Evolutionary conservation across 2,797 vertebrate genomes (phyloP).

Genomic region (Somateria mollissima): DNA sequence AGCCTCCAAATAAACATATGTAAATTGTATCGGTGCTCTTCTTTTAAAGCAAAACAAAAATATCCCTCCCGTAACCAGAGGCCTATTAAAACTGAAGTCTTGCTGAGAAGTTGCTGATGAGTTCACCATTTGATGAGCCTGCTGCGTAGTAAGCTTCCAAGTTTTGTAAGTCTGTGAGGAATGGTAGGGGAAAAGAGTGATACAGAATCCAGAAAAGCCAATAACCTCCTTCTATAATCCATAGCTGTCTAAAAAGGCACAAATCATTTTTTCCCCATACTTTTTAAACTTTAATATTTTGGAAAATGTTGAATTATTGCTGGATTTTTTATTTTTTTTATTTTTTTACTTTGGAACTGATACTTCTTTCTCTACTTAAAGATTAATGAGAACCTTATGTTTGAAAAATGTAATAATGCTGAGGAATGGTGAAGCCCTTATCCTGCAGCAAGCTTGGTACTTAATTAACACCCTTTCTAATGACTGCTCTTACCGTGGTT

Average conservation of each 20-base stretch:
- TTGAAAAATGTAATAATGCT: constrained; percentile 28
- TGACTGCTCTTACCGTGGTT: not conserved
- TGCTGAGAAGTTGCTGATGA: not conserved
- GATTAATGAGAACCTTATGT: constrained; percentile 27
- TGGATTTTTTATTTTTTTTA: not conserved
- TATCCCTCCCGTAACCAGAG: not conserved
- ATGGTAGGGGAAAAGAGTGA: not conserved
- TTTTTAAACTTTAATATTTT: constrained; percentile 8
- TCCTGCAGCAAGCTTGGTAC: not conserved
- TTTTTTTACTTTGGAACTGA: not conserved
- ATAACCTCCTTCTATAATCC: not conserved
- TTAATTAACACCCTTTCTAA: not conserved
- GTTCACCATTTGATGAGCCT: not conserved
- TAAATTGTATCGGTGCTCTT: not conserved
- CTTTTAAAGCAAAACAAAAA: not conserved
- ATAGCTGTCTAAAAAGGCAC: not conserved
- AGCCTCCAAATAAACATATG: not conserved
- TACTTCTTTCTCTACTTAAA: not conserved
- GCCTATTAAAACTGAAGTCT: constrained; percentile 33
- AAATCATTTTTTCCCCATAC: not conserved
- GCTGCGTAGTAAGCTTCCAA: not conserved
- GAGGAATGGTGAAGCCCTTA: not conserved
- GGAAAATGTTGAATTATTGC: constrained; percentile 14
- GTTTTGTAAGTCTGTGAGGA: not conserved
- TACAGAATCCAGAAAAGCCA: not conserved